Evolutionary conservation across 2,888 invertebrate genomes (phyloP).

Genomic region (Nasonia oneida): DNA sequence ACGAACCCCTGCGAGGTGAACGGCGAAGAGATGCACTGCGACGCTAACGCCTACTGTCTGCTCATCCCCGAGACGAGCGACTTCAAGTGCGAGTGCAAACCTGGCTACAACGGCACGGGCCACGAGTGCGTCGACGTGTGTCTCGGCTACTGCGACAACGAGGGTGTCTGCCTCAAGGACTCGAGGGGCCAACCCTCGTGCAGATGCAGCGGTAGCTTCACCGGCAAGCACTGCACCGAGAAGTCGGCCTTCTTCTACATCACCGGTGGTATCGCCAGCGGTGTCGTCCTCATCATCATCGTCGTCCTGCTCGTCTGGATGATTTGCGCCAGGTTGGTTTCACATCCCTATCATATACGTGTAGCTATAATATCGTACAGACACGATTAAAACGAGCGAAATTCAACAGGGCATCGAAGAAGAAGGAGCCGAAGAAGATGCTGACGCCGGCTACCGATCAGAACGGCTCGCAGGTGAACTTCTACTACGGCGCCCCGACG

Average conservation of each 20-base stretch:
- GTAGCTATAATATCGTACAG: neutral
- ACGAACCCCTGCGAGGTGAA: conserved; percentile 94
- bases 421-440: conserved; percentile 95
- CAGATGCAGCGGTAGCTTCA: conserved; percentile 94
- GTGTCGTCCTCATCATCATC: conserved; percentile 95
- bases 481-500: conserved; percentile 96
- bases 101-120: conserved; percentile 95
- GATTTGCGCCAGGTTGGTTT: conserved; percentile 92
- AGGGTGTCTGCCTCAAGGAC: conserved; percentile 93
- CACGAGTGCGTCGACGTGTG: conserved; percentile 91
- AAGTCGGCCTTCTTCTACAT: conserved; percentile 98
- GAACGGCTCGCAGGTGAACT: conserved; percentile 96
- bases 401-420: conserved; percentile 87
- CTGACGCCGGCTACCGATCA: conserved; percentile 93
- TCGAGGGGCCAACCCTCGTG: conserved; percentile 91
- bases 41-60: conserved; percentile 92
- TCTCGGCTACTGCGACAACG: conserved; percentile 92
- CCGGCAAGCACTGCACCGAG: conserved; percentile 92
- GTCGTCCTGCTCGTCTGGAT: conserved; percentile 97
- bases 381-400: neutral
- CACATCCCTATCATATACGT: neutral
- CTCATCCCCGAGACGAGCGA: conserved; percentile 90
- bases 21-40: conserved; percentile 91
- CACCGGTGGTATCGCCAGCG: conserved; percentile 95
- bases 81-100: conserved; percentile 95